Evolutionary conservation across 2,888 invertebrate genomes (phyloP).

Genomic region (Eupithecia subumbrata): DNA sequence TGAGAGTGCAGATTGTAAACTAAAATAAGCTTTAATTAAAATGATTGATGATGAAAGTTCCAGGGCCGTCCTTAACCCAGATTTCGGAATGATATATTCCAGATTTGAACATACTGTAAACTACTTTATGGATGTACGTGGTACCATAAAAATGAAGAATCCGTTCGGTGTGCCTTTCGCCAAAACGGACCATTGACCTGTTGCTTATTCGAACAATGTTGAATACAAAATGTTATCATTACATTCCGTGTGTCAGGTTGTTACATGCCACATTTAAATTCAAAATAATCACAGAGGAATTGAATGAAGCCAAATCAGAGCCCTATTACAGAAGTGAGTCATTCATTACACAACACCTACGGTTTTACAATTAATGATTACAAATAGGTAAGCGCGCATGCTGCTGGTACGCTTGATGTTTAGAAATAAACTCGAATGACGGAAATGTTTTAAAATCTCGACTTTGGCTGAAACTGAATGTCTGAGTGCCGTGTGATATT

Average conservation of each 20-base stretch:
- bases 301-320: slow-evolving; percentile 49
- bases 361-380: slow-evolving; percentile 33
- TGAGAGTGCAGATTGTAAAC: slow-evolving; percentile 37
- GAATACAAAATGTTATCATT: neutral
- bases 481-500: slow-evolving; percentile 40
- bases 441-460: slow-evolving; percentile 39
- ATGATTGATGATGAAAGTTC: slow-evolving; percentile 51
- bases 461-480: slow-evolving; percentile 26
- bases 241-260: slow-evolving; percentile 1
- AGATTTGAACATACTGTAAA: slow-evolving; percentile 37
- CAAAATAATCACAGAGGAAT: slow-evolving; percentile 48
- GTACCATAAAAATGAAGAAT: neutral
- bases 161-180: neutral
- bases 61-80: slow-evolving; percentile 51
- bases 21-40: slow-evolving; percentile 45
- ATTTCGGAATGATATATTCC: slow-evolving; percentile 46
- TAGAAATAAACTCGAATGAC: slow-evolving; percentile 44
- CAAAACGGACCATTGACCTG: neutral
- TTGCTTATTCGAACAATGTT: neutral
- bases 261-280: slow-evolving; percentile 28
- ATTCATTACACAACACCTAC: slow-evolving; percentile 40
- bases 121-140: neutral
- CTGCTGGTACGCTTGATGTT: slow-evolving; percentile 25
- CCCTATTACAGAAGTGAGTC: slow-evolving; percentile 41
- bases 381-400: slow-evolving; percentile 24